Evolutionary conservation across 1,140 invertebrate genomes (phyloP).

Genomic region (Tigriopus japonicus): DNA sequence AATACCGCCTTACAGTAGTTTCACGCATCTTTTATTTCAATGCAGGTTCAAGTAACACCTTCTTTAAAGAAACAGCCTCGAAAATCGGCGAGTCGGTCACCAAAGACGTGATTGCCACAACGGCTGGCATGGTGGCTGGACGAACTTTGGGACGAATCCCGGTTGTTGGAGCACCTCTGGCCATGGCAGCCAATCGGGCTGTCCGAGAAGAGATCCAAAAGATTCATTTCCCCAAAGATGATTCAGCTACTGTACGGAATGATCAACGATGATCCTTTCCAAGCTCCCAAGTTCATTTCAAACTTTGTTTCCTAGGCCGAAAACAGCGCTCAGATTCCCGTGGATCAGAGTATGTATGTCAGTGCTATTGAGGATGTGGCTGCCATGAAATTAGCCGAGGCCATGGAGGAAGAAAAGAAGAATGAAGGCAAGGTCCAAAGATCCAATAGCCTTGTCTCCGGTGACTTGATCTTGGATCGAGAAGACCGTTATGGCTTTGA

Average conservation of each 20-base stretch:
- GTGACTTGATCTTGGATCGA: background rate
- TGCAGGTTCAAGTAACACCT: background rate
- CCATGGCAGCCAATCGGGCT: background rate
- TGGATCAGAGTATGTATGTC: conserved; percentile 10
- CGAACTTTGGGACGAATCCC: conserved; percentile 6
- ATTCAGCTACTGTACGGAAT: background rate
- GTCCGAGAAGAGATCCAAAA: background rate
- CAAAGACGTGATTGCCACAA: background rate
- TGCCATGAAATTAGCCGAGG: too few relatives aligned
- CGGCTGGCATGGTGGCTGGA: background rate
- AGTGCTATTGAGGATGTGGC: conserved; percentile 4
- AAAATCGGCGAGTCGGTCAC: background rate
- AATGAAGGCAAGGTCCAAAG: background rate
- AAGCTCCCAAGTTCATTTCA: too few relatives aligned
- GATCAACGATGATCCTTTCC: too few relatives aligned
- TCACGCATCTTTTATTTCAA: too few relatives aligned
- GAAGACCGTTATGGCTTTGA: background rate
- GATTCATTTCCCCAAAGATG: background rate
- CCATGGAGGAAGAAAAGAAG: background rate
- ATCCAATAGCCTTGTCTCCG: background rate
- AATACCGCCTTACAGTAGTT: too few relatives aligned
- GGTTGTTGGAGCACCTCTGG: background rate
- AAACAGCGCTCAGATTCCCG: background rate
- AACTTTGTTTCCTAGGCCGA: too few relatives aligned
- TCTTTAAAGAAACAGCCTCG: background rate